These are phyloP conservation scores for Oppia nitens DNA, from an alignment of 1,140 invertebrate genomes.

Conservation along the genomic window DNA sequence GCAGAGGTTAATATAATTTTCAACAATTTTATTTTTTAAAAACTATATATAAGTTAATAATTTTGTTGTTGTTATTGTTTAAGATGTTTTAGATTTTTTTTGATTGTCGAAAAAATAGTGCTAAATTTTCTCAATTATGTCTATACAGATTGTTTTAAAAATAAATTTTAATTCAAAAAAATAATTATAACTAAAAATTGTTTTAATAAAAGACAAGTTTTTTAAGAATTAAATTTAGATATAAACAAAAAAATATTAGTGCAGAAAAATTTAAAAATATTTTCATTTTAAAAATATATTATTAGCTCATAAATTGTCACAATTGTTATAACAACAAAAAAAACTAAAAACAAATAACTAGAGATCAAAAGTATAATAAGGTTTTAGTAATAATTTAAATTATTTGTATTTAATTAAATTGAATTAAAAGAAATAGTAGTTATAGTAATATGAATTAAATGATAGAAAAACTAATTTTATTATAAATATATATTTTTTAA, in stretches of 20 bases:
- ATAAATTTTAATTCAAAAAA: too few relatives aligned
- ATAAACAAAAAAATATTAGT: not conserved
- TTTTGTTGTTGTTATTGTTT: too few relatives aligned
- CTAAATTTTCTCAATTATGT: not conserved
- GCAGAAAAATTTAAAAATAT: not conserved
- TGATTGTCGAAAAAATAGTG: not conserved
- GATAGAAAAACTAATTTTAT: not conserved
- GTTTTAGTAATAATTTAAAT: not conserved
- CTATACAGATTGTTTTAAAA: too few relatives aligned
- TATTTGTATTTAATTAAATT: not conserved
- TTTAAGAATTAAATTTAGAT: not conserved
- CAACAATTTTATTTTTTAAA: too few relatives aligned
- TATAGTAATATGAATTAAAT: not conserved
- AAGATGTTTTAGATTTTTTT: too few relatives aligned
- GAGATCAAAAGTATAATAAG: not conserved
- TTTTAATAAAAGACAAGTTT: not conserved
- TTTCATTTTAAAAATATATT: too few relatives aligned
- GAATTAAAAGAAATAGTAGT: not conserved
- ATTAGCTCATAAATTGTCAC: too few relatives aligned
- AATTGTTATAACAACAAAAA: too few relatives aligned
- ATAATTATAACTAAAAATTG: not conserved
- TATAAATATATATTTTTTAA: not conserved
- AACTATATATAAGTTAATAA: too few relatives aligned
- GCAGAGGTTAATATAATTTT: too few relatives aligned
- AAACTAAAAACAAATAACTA: not conserved